Evolutionary conservation across 2,113 vertebrate species (phyloP).

Genomic region (Naja naja): DNA sequence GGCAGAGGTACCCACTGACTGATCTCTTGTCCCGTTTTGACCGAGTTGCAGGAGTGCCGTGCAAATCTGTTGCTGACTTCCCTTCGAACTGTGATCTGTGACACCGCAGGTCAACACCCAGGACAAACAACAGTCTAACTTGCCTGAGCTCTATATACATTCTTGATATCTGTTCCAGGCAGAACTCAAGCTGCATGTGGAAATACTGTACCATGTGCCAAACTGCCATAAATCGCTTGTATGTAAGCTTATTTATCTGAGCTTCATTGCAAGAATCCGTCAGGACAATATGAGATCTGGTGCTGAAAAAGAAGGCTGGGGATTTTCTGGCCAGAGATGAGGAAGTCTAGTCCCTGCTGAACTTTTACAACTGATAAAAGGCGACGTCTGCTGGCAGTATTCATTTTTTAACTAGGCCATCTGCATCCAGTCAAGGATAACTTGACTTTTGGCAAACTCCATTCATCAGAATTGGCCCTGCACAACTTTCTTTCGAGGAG

Average conservation of each 20-base stretch:
- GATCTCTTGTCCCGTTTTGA: not conserved
- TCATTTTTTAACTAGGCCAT: slow-evolving; percentile 81
- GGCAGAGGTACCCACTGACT: not conserved
- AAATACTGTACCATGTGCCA: slow-evolving; percentile 67
- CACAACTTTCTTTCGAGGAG: slow-evolving; percentile 60
- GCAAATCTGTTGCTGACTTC: not conserved
- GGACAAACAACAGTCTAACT: slow-evolving; percentile 36
- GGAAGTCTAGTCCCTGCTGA: slow-evolving; percentile 76
- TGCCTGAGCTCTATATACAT: slow-evolving; percentile 48
- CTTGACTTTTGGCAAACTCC: slow-evolving; percentile 71
- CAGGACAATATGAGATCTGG: slow-evolving; percentile 73
- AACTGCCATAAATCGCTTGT: slow-evolving; percentile 62
- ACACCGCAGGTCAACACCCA: slow-evolving; percentile 8
- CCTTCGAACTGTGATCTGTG: slow-evolving; percentile 27
- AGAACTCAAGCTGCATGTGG: slow-evolving; percentile 56
- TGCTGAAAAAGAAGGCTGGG: slow-evolving; percentile 77
- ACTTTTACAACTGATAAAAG: slow-evolving; percentile 78
- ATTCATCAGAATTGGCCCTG: slow-evolving; percentile 66
- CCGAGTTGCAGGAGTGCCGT: not conserved
- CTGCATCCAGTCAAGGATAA: slow-evolving; percentile 81
- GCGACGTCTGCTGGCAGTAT: slow-evolving; percentile 73
- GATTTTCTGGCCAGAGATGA: slow-evolving; percentile 65
- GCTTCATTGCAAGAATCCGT: slow-evolving; percentile 73
- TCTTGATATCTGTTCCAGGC: slow-evolving; percentile 53
- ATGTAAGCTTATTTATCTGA: slow-evolving; percentile 69